These are phyloP conservation scores for Myopa tessellatipennis DNA, from an alignment of 2,888 invertebrate species.

Conservation along the genomic window DNA sequence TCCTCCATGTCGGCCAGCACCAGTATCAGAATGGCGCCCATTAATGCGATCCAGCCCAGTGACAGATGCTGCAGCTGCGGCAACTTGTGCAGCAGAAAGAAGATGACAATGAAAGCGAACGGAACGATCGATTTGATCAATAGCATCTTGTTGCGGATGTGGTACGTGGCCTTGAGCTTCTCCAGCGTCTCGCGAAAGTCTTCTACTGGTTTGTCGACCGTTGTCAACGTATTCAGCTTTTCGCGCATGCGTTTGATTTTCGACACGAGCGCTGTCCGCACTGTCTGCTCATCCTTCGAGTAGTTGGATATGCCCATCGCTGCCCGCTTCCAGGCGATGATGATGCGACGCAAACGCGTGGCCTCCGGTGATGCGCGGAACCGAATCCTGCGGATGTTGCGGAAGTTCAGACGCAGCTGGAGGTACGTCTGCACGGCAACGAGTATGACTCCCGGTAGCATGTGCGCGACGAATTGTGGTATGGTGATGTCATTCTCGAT, in stretches of 20 bases:
- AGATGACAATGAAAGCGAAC: conserved; percentile 32
- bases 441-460: conserved; percentile 46
- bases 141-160: conserved; percentile 39
- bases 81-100: conserved; percentile 37
- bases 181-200: conserved; percentile 44
- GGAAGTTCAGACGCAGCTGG: conserved; percentile 45
- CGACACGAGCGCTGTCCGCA: conserved; percentile 42
- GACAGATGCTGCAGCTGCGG: conserved; percentile 35
- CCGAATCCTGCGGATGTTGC: conserved; percentile 45
- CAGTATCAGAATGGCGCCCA: conserved; percentile 45
- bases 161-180: conserved; percentile 40
- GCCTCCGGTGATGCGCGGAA: conserved; percentile 44
- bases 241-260: conserved; percentile 46
- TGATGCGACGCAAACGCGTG: conserved; percentile 46
- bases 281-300: conserved; percentile 48
- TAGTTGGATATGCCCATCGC: conserved; percentile 45
- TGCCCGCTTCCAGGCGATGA: conserved; percentile 45
- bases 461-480: conserved; percentile 40
- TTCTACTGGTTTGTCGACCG: conserved; percentile 52
- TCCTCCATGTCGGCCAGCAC: conserved; percentile 45
- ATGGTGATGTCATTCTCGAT: conserved; percentile 8
- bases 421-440: conserved; percentile 44
- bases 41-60: conserved; percentile 46
- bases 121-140: conserved; percentile 38
- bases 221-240: conserved; percentile 45